These are phyloP conservation scores for Enteromius trimaculatus DNA, from an alignment of 2,797 vertebrate genomes.

Conservation along the genomic window DNA sequence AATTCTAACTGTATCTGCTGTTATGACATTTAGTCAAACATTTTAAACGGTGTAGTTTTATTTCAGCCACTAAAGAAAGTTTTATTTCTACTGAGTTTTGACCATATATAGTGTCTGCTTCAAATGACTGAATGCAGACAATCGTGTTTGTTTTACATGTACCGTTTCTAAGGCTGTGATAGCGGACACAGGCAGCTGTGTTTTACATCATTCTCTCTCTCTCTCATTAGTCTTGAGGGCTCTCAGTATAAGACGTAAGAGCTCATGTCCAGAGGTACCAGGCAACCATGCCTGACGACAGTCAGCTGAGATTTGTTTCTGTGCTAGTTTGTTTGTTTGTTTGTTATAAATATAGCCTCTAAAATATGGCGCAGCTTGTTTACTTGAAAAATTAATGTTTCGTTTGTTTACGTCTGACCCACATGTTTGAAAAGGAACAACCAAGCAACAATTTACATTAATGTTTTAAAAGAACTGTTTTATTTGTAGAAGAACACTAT, in stretches of 20 bases:
- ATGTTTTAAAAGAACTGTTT: background rate
- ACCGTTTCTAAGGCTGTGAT: conserved; percentile 7
- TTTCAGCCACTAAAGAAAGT: background rate
- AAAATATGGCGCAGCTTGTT: background rate
- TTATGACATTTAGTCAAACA: conserved; percentile 17
- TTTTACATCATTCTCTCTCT: conserved; percentile 24
- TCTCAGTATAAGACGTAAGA: conserved; percentile 52
- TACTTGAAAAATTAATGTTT: conserved; percentile 1
- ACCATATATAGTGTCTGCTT: conserved; percentile 25
- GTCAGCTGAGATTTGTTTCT: conserved; percentile 55
- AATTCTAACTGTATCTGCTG: background rate
- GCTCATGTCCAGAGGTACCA: conserved; percentile 51
- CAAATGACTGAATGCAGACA: conserved; percentile 18
- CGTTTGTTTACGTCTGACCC: background rate
- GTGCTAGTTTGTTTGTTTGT: conserved; percentile 40
- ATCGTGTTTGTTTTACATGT: conserved; percentile 23
- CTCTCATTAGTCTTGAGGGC: conserved; percentile 31
- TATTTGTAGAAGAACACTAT: background rate
- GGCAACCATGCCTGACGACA: conserved; percentile 52
- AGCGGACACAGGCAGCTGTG: conserved; percentile 29
- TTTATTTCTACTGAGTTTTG: conserved; percentile 4
- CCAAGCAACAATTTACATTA: background rate
- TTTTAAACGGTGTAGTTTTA: conserved; percentile 1
- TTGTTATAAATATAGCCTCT: conserved; percentile 22
- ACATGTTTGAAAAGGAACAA: background rate